Conservation (phyloP, 1,140 invertebrate genomes). For the Rhyzopertha dominica region DNA sequence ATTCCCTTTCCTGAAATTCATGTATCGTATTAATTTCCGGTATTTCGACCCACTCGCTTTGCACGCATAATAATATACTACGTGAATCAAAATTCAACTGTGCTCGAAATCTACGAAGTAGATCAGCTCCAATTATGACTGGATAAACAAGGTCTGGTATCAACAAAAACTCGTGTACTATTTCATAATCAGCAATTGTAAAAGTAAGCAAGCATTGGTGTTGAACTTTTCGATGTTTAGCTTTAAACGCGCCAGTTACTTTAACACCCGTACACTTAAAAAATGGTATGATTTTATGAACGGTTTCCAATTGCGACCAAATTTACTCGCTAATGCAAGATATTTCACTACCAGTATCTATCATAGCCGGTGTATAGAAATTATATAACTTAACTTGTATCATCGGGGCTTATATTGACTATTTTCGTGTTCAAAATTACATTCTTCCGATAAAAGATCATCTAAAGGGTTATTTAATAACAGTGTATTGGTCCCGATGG, state of each 20-base stretch:
- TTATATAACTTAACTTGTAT: slow-evolving; percentile 2
- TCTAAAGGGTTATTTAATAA: too few relatives aligned
- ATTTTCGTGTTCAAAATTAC: too few relatives aligned
- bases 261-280: slow-evolving; percentile 2
- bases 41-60: neutral
- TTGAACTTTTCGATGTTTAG: neutral
- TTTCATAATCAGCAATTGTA: slow-evolving; percentile 1
- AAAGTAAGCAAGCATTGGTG: slow-evolving; percentile 1
- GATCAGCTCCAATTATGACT: slow-evolving; percentile 1
- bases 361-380: neutral
- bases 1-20: too few relatives aligned
- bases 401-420: too few relatives aligned
- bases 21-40: too few relatives aligned
- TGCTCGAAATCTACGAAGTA: neutral
- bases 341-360: slow-evolving; percentile 4
- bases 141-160: neutral
- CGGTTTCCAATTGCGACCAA: neutral
- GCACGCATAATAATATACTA: neutral
- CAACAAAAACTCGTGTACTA: neutral
- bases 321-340: slow-evolving; percentile 2
- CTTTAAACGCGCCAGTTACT: neutral
- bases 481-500: too few relatives aligned
- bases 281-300: neutral
- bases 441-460: too few relatives aligned
- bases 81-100: neutral